Evolutionary conservation across 2,797 vertebrate genomes (phyloP).

Genomic region (Scolopax bukidnonensis): DNA sequence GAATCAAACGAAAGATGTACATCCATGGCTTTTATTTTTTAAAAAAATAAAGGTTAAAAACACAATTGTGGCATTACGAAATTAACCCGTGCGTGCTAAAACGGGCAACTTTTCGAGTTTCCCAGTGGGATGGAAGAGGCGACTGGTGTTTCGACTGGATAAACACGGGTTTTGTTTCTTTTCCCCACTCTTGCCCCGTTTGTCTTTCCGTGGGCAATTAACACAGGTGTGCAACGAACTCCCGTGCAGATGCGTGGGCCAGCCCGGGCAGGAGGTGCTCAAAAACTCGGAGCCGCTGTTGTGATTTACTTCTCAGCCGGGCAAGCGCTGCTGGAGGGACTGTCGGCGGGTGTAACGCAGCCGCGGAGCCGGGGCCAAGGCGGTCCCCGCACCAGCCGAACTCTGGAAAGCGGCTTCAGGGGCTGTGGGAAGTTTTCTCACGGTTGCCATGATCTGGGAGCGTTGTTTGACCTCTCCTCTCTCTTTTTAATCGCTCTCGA

Average conservation of each 20-base stretch:
- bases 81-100: not conserved
- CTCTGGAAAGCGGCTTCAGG: not conserved
- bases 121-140: not conserved
- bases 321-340: not conserved
- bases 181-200: not conserved
- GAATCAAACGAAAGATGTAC: not conserved
- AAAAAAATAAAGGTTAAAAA: not conserved
- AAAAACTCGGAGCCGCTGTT: not conserved
- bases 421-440: not conserved
- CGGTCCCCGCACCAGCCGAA: not conserved
- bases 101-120: not conserved
- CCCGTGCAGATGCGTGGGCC: not conserved
- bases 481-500: not conserved
- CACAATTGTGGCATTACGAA: not conserved
- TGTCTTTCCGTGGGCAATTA: not conserved
- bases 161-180: not conserved
- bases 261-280: not conserved
- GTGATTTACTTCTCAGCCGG: not conserved
- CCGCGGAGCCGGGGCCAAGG: not conserved
- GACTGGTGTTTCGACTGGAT: not conserved
- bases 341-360: accelerated
- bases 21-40: not conserved
- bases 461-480: not conserved
- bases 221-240: not conserved
- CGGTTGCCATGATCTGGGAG: not conserved